Base-by-base conservation (phyloP, 53 echinoderm and acorn worm genomes). In the Antedon mediterranea region DNA sequence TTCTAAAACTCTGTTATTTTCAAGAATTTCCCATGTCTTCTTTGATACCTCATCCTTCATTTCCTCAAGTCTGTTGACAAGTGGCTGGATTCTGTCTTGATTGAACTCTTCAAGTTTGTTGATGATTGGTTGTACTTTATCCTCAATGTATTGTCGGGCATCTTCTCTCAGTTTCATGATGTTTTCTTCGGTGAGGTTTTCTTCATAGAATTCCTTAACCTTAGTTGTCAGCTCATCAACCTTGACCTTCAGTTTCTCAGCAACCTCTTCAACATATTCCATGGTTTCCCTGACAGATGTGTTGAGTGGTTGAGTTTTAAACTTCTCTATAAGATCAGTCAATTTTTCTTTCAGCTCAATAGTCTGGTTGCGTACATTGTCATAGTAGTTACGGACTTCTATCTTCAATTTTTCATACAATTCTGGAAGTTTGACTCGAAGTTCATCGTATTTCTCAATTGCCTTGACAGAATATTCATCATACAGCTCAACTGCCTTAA, bases 261-360 rank as follows among this genome's bases (percentile, higher is more conserved):
- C 57, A 57, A 57, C 57, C 1, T 57, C 57, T 57, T 57, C 57
- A 57, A 18, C 57, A 57, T 57, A 57, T 57, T 57, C 77, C 76
- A 81, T 81, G 72, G 87, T 71, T 34, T 95, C 85, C 43, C 77
- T 82, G 32, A 87, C 15, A 32, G 87, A 87, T 75, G 72, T 87
- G 72, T 89, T 84, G 34, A 82, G 78, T 80, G 82, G 83, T 14
- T 87, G 80, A 30, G 91, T 87, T 32, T 77, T 71, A 30, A 94
- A 81, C 85, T 94, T 94, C 73, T 76, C 28, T 34, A 79, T 91
- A 14, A 94, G 79, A 32, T 89, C 89, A 30, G 71, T 76, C 31
- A 93, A 75, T 30, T 81, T 87, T 43, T 84, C 78, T 79, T 89
- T 73, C 20, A 93, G 74, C 13, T 79, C 79, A n/a, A 89, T 83